Evolutionary conservation across 2,888 invertebrate genomes (phyloP).

Genomic region (Eupithecia pulchellata): DNA sequence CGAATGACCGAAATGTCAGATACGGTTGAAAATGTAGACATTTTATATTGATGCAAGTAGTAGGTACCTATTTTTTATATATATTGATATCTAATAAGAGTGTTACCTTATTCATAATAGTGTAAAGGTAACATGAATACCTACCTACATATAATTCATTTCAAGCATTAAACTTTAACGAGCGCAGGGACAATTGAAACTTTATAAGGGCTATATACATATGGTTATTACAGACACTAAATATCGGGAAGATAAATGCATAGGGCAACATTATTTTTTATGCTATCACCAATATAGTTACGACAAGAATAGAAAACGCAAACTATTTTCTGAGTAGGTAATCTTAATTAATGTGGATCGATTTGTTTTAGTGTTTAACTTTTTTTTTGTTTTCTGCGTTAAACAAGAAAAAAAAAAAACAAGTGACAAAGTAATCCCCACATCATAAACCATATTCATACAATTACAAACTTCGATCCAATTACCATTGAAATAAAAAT

Average conservation of each 20-base stretch:
- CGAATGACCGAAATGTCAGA: too few species aligned
- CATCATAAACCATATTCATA: too few species aligned
- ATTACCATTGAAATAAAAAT: too few species aligned
- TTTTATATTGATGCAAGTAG: too few species aligned
- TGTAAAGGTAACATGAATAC: not conserved
- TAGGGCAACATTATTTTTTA: not conserved
- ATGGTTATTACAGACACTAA: not conserved
- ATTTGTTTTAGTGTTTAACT: too few species aligned
- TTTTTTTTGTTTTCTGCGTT: too few species aligned
- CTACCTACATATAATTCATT: not conserved
- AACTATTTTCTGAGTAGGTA: not conserved
- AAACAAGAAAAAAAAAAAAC: too few species aligned
- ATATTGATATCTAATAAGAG: not conserved
- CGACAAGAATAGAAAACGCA: not conserved
- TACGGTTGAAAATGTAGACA: too few species aligned
- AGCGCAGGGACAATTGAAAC: not conserved
- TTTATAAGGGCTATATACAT: not conserved
- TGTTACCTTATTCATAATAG: not conserved
- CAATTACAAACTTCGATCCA: too few species aligned
- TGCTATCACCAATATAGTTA: not conserved
- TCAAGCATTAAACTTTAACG: slow-evolving; percentile 3
- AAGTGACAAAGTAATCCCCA: too few species aligned
- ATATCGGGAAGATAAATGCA: not conserved
- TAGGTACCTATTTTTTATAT: not conserved
- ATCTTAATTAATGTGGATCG: too few species aligned